Percentiles rank a stretch among this genome's conserved stretches.
Conservation (phyloP, 2,888 invertebrate genomes). For the Heliconius charithonia region DNA sequence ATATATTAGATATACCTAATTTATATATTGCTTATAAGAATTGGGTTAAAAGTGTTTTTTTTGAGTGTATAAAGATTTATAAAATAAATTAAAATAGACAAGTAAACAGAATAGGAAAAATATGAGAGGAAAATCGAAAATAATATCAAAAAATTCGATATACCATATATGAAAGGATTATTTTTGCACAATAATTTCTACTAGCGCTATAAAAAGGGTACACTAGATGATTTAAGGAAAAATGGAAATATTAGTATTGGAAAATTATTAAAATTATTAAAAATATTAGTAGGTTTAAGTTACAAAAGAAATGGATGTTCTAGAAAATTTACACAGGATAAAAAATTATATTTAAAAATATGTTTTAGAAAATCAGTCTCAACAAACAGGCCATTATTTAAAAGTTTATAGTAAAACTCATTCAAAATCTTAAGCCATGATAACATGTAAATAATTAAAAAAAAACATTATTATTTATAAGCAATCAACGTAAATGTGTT, state of each 20-base stretch:
- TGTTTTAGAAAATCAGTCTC: conserved; percentile 83
- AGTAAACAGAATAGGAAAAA: neutral
- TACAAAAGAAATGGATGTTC: conserved; percentile 4
- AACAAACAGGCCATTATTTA: conserved; percentile 80
- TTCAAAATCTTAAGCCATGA: conserved; percentile 51
- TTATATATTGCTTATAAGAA: conserved; percentile 54
- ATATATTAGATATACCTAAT: conserved; percentile 43
- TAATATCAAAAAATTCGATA: conserved; percentile 26
- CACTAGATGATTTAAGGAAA: conserved; percentile 10
- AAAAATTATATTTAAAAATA: conserved; percentile 67
- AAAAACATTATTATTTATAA: no score
- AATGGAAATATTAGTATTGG: neutral
- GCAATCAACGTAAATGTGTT: neutral
- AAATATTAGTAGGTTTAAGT: neutral
- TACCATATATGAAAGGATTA: conserved; percentile 12
- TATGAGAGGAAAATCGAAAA: conserved; percentile 16
- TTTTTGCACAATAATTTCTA: conserved; percentile 7
- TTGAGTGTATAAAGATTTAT: conserved; percentile 11
- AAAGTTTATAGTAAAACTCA: conserved; percentile 63
- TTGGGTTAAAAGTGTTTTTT: conserved; percentile 27
- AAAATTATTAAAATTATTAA: neutral
- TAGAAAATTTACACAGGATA: conserved; percentile 33
- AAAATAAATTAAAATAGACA: conserved; percentile 9
- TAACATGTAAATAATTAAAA: conserved; percentile 27
- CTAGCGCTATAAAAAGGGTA: neutral